Evolutionary conservation across 2,888 invertebrate genomes (phyloP), one percentile per base, ranked within the genome.

Genomic region (Orthosia incerta): DNA sequence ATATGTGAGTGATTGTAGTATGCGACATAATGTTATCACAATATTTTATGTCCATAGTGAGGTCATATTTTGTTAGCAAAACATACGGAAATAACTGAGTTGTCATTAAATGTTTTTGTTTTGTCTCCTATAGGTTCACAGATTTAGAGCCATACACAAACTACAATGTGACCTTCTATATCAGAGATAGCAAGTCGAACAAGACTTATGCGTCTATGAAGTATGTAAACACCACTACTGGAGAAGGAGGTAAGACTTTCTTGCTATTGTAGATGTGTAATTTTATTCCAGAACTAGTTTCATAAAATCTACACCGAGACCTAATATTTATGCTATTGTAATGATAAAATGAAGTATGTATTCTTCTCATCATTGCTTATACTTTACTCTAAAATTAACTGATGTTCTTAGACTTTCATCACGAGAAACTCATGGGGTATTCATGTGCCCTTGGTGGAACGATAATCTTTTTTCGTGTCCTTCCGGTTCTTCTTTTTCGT

Each of bases 101-200:
- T 63, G 31, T 60, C 20, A 50, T 31, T 51, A 59, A 26, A 48
- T 16, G n/a, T 23, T 1, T 75, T 59, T 65, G 2, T 65, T 97
- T 79, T 61, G 55, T 61, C 13, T 16, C 39, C 39, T 39, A 94
- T 90, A 97, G 96, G 59, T 98, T 98, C 87, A 96, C 94, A 0
- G 92, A 97, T 68, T 94, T 98, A 62, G 95, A 97, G 77, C 97
- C 98, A 0, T 98, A 95, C 87, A 98, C 98, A 0, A 95, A 96
- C n/a, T 98, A 98, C 90, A 98, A 98, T 84, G 96, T 98, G 76
- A 98, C 98, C 0, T 97, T 98, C 66, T 98, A 97, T 91, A 98
- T 98, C 0, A 95, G 97, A 70, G 91, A 96, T 71, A 95, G 96
- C 79, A 97, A 97, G 82, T 97, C 96, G 0, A 97, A 96, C 55